phyloP scores from a whole-genome alignment of 2,888 invertebrate genomes.

The Callinectes sapidus region DNA sequence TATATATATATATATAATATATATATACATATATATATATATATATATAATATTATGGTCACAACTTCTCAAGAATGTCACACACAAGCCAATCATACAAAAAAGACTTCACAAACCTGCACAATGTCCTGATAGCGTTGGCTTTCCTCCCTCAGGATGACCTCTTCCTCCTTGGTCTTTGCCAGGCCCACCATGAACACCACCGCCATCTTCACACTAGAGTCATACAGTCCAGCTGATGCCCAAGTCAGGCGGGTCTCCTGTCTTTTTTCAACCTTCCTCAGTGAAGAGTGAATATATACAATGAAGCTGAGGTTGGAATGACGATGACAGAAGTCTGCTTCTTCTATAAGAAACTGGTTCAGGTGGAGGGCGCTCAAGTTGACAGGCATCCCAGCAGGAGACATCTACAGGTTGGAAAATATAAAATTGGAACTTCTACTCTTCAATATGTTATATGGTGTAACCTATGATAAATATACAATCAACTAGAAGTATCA shows the following conservation, averaged over 20 bases:
- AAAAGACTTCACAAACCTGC: slow-evolving; percentile 34
- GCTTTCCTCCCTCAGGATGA: slow-evolving; percentile 42
- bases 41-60: too few relatives aligned
- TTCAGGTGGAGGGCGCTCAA: not conserved
- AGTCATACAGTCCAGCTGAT: not conserved
- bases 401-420: not conserved
- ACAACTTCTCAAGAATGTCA: not conserved
- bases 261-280: slow-evolving; percentile 38
- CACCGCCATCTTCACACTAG: slow-evolving; percentile 37
- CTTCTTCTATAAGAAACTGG: slow-evolving; percentile 43
- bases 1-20: too few relatives aligned
- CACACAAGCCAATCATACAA: not conserved
- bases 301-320: slow-evolving; percentile 43
- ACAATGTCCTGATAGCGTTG: slow-evolving; percentile 43
- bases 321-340: slow-evolving; percentile 42
- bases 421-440: not conserved
- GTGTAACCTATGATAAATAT: too few relatives aligned
- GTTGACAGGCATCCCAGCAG: not conserved
- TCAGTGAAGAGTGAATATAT: slow-evolving; percentile 55
- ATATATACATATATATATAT: too few relatives aligned
- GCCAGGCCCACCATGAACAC: slow-evolving; percentile 55
- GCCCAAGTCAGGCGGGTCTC: slow-evolving; percentile 60
- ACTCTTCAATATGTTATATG: too few relatives aligned
- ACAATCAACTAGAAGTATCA: not conserved
- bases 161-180: slow-evolving; percentile 32